These are phyloP conservation scores for Ladona fulva DNA, from an alignment of 1,140 invertebrate species.

Conservation along the genomic window DNA sequence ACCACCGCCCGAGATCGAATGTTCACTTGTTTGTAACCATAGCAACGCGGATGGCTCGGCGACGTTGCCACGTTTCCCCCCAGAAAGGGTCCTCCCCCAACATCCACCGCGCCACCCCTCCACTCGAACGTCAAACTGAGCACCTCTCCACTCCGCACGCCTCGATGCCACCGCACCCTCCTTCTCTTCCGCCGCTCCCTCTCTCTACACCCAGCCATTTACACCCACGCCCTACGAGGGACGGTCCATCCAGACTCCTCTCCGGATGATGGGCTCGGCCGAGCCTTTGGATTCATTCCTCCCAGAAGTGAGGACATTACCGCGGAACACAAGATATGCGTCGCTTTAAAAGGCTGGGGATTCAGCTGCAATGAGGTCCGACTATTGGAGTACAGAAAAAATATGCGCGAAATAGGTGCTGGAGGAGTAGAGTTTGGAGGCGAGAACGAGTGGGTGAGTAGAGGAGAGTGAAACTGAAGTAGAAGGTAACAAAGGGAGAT, in stretches of 20 bases:
- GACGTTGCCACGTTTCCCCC: not conserved
- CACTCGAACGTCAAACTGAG: not conserved
- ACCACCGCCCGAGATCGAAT: constrained; percentile 6
- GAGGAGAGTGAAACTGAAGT: not conserved
- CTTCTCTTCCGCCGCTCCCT: not conserved
- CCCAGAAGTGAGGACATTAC: not conserved
- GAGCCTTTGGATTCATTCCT: not conserved
- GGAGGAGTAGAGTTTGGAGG: not conserved
- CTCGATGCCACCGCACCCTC: not conserved
- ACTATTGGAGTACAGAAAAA: not conserved
- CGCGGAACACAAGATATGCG: too few relatives aligned
- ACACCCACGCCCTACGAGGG: not conserved
- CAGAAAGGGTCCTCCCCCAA: not conserved
- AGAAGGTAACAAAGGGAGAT: not conserved
- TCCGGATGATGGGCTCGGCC: not conserved
- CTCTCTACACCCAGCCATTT: not conserved
- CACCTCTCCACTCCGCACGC: not conserved
- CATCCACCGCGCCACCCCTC: not conserved
- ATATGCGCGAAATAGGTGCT: not conserved
- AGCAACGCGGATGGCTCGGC: not conserved
- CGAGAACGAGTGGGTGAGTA: not conserved
- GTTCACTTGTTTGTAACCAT: constrained; percentile 9
- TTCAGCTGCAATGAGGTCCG: not conserved
- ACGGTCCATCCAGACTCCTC: not conserved
- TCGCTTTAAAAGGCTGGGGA: not conserved